Percentiles rank a stretch among this genome's conserved stretches.
These are phyloP conservation scores for Acronicta alni DNA, from an alignment of 2,888 invertebrate genomes.

Conservation along the genomic window DNA sequence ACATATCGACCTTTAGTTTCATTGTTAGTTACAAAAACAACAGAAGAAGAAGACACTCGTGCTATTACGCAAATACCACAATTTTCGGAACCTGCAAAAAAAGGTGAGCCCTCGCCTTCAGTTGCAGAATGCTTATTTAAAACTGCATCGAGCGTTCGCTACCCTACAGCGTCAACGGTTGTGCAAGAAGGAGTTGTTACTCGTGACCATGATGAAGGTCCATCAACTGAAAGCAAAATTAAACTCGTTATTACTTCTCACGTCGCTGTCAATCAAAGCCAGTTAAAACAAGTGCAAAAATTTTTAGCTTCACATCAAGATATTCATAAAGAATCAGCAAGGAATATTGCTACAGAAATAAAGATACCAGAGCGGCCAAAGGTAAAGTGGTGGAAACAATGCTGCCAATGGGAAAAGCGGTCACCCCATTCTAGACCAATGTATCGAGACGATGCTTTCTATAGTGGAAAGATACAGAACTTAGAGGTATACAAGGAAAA, in stretches of 20 bases:
- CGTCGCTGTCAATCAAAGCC: conserved; percentile 28
- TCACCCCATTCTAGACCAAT: conserved; percentile 74
- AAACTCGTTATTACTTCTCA: too few relatives aligned
- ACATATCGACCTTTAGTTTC: conserved; percentile 74
- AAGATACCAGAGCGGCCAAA: conserved; percentile 41
- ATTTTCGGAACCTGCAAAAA: conserved; percentile 31
- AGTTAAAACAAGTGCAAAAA: conserved; percentile 75
- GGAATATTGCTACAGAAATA: conserved; percentile 50
- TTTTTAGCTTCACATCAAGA: conserved; percentile 44
- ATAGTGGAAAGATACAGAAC: conserved; percentile 72
- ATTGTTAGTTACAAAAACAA: conserved; percentile 67
- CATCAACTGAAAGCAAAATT: conserved; percentile 50
- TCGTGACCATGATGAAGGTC: conserved; percentile 62
- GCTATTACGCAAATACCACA: conserved; percentile 79
- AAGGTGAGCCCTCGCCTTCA: conserved; percentile 36
- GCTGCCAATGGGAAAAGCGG: conserved; percentile 76
- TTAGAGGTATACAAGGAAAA: conserved; percentile 78
- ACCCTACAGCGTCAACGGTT: conserved; percentile 78
- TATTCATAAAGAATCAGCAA: conserved; percentile 50
- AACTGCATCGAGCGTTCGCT: conserved; percentile 65
- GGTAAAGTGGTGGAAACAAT: conserved; percentile 69
- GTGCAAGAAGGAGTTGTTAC: conserved; percentile 62
- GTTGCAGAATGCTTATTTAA: conserved; percentile 58
- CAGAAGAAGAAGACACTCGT: conserved; percentile 70
- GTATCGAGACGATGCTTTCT: conserved; percentile 82